Evolutionary conservation across 2,113 vertebrate genomes (phyloP), one percentile per base, ranked within the genome.

Genomic region (Indicator indicator): DNA sequence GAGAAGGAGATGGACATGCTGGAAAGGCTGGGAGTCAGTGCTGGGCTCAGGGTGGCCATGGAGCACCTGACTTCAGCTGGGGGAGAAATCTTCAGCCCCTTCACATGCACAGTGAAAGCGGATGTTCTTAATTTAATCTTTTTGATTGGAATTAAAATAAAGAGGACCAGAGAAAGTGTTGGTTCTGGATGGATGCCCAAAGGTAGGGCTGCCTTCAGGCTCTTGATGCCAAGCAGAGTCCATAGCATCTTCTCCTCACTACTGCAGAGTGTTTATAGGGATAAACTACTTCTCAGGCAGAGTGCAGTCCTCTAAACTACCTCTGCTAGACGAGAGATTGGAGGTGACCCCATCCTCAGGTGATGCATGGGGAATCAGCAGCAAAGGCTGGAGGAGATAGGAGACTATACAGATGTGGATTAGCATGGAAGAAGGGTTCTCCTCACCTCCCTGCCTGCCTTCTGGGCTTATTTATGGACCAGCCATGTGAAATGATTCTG

Each of bases 51-150:
- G 12, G 16, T 2, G 5, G 80, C 59, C 19, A 5, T 4, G 8
- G 50, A 33, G 3, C 21, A 76, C 30, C 72, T 82, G 48, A 26
- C 38, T 28, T 86, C 81, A 83, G 64, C 73, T 81, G 56, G 12
- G 78, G 64, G 21, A 83, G 59, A 71, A 90, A 32, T 50, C 19
- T 56, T 88, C 81, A 62, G 10, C 5, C 32, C 71, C 23, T 83
- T 73, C 55, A 60, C 0, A 1, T 30, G 10, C 32, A 54, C 0
- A 1, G 20, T 5, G 75, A 48, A 68, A 16, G 44, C 8, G 19
- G 12, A 10, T 83, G 19, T 33, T 56, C 63, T 76, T 79, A 42
- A 72, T 89, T 86, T 75, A 17, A 23, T 32, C 32, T 26, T 0
- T 48, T 48, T 0, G 0, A 4, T 2, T 83, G 12, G 23, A 5